Base-by-base conservation (phyloP, 2,113 vertebrate genomes). In the Charadrius vociferus region DNA sequence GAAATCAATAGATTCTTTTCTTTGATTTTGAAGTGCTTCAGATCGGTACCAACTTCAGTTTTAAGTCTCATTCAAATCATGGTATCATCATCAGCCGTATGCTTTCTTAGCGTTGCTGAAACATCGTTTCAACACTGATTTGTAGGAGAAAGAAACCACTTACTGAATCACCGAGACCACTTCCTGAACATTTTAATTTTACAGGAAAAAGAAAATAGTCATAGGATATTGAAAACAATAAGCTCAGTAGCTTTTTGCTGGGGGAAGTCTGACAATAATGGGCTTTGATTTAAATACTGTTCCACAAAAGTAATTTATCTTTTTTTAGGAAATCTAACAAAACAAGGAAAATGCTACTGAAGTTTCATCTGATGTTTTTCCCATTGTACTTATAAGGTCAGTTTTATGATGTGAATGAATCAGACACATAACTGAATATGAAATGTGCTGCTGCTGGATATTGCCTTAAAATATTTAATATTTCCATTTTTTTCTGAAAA, bases 151-250 rank as follows among this genome's bases (percentile, higher is more conserved):
- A 93, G 78, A 91, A 91, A 72, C 19, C 56, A 24, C 43, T 84
- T 71, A 55, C 50, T 81, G 80, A 88, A 78, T 39, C 52, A 68
- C 36, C 39, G 50, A 84, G 53, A 92, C 27, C 47, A 36, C 88
- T 95, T 97, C 97, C 83, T 79, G 83, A 75, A 68, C 70, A 53
- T 68, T 92, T 95, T 79, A 79, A 88, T 93, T 97, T 95, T 96
- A 93, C 27, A 3, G 96, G 93, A 94, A 96, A 86, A 95, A 89
- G 55, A 95, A 91, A 81, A 78, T 52, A 97, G 68, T 47, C 49
- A 77, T 93, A 95, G 94, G 93, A 97, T 96, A 94, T 79, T 72
- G 89, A 55, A 82, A 84, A 97, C 96, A 96, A 97, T 97, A 87
- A 81, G 36, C 34, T 58, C 49, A 53, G 43, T 62, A 94, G 70